Evolutionary conservation across 2,797 vertebrate genomes (phyloP).

Genomic region (Trematomus bernacchii): DNA sequence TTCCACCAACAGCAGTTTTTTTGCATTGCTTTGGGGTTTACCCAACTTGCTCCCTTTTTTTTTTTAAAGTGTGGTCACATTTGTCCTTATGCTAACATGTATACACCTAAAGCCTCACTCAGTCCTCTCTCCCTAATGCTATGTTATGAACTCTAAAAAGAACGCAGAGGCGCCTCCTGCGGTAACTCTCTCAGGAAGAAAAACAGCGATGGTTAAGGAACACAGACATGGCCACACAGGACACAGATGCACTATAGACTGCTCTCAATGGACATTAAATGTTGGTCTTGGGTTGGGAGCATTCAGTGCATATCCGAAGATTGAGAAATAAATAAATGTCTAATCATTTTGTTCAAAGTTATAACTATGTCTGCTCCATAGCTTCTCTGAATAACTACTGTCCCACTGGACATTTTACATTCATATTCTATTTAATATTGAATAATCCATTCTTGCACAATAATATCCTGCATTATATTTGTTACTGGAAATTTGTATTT

Average conservation of each 20-base stretch:
- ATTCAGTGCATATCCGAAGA: slow-evolving; percentile 5
- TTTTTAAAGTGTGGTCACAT: slow-evolving; percentile 49
- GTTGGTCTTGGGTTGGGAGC: slow-evolving; percentile 15
- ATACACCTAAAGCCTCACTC: slow-evolving; percentile 58
- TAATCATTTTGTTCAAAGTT: neutral
- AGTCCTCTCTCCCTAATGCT: slow-evolving; percentile 55
- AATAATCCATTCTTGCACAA: too few relatives aligned
- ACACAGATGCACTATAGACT: slow-evolving; percentile 32
- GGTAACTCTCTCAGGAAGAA: slow-evolving; percentile 56
- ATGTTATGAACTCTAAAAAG: slow-evolving; percentile 60
- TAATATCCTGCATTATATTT: too few relatives aligned
- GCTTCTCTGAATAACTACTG: too few relatives aligned
- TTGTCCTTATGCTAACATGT: slow-evolving; percentile 53
- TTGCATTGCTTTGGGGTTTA: slow-evolving; percentile 28
- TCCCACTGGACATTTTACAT: too few relatives aligned
- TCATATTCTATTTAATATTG: too few relatives aligned
- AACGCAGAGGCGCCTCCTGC: slow-evolving; percentile 50
- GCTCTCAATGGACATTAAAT: slow-evolving; percentile 40
- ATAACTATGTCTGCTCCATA: too few relatives aligned
- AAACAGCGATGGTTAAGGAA: slow-evolving; percentile 44
- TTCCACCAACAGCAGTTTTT: slow-evolving; percentile 24
- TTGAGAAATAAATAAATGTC: neutral
- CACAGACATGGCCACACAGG: slow-evolving; percentile 29
- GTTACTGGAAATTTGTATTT: too few relatives aligned
- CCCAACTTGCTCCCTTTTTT: slow-evolving; percentile 18